Evolutionary conservation across 2,797 vertebrate genomes (phyloP).

Genomic region (Lacerta viridis): DNA sequence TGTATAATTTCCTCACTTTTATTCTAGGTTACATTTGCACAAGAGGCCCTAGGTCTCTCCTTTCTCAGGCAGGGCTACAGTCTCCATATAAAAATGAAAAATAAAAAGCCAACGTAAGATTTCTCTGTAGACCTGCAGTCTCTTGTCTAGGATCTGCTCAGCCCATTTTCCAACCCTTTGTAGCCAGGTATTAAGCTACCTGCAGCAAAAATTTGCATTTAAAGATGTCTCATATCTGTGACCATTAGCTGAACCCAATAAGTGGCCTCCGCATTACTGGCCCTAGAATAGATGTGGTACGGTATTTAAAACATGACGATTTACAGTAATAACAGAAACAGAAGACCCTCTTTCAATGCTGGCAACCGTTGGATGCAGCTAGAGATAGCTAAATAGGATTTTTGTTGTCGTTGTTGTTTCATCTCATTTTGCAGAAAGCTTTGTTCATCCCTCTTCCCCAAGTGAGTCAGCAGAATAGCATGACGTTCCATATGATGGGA

Average conservation of each 20-base stretch:
- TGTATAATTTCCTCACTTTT: neutral
- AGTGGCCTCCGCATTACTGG: neutral
- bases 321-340: conserved; percentile 3
- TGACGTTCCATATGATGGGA: conserved; percentile 6
- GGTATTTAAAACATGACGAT: conserved; percentile 16
- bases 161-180: neutral
- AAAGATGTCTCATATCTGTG: conserved; percentile 28
- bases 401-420: conserved; percentile 1
- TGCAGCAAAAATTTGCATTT: conserved; percentile 10
- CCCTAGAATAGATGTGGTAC: neutral
- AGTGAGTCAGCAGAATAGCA: conserved; percentile 22
- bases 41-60: neutral
- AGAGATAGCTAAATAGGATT: neutral
- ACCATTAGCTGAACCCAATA: conserved; percentile 46
- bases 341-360: neutral
- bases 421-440: conserved; percentile 12
- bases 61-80: conserved; percentile 12
- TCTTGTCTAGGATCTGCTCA: neutral
- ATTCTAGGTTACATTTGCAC: neutral
- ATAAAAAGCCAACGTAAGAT: neutral
- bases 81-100: conserved; percentile 39
- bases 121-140: conserved; percentile 15
- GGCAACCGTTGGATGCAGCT: neutral
- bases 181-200: neutral
- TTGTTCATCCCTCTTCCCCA: neutral